phyloP scores from a whole-genome alignment of 2,797 vertebrate species.

The Ambastaia sidthimunki region DNA sequence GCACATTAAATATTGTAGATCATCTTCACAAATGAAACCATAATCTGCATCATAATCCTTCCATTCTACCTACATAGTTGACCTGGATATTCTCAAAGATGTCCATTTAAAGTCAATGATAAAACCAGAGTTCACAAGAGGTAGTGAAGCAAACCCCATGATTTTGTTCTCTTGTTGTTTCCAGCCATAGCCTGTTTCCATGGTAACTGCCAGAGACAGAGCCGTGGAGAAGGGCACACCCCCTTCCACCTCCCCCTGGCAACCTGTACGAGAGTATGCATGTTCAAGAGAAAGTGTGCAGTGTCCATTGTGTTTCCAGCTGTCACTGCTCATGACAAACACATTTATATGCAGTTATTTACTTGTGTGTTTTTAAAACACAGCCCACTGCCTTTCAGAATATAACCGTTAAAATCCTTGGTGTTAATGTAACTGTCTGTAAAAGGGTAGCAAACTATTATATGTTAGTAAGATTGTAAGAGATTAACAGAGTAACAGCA shows the following conservation, averaged over 20 bases:
- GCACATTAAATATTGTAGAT: background rate
- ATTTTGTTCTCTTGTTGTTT: conserved; percentile 82
- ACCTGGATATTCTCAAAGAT: conserved; percentile 53
- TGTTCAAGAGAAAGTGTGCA: conserved; percentile 32
- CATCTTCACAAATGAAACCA: background rate
- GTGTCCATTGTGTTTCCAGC: conserved; percentile 43
- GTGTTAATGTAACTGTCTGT: no score
- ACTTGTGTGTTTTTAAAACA: background rate
- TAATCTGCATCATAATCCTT: conserved; percentile 30
- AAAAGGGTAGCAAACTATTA: no score
- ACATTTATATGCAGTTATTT: conserved; percentile 5
- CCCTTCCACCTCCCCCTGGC: conserved; percentile 76
- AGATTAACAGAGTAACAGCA: background rate
- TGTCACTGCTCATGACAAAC: conserved; percentile 28
- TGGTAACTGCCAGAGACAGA: conserved; percentile 82
- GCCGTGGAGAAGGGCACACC: conserved; percentile 80
- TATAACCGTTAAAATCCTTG: background rate
- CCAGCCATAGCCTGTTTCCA: conserved; percentile 86
- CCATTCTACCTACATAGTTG: conserved; percentile 35
- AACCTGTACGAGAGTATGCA: conserved; percentile 72
- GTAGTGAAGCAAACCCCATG: conserved; percentile 62
- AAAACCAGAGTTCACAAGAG: conserved; percentile 61
- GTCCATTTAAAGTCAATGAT: conserved; percentile 59
- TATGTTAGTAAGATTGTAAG: no score
- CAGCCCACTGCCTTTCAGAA: background rate